phyloP scores from a whole-genome alignment of 2,113 vertebrate genomes.

The Pollachius pollachius region DNA sequence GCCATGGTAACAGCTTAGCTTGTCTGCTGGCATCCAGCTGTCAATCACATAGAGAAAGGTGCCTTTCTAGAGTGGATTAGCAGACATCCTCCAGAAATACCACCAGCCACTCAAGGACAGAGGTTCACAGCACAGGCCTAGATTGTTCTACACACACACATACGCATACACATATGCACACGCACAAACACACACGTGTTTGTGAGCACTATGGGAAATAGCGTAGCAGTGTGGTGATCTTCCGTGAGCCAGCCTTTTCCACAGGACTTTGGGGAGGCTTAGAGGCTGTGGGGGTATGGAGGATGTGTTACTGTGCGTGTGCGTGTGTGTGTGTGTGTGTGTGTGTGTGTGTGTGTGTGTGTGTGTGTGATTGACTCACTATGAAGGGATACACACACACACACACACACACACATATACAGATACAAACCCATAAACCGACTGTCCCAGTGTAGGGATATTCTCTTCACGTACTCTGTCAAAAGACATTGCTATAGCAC shows the following conservation, averaged over 20 bases:
- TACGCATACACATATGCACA: not conserved
- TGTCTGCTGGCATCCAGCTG: slow-evolving; percentile 32
- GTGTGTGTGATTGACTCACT: too few relatives aligned
- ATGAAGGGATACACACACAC: not conserved
- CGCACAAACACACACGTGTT: not conserved
- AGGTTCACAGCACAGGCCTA: slow-evolving; percentile 41
- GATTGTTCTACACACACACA: not conserved
- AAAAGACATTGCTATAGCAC: not conserved
- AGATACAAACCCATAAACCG: not conserved
- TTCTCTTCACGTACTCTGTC: not conserved
- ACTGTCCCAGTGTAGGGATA: not conserved
- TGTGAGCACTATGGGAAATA: too few relatives aligned
- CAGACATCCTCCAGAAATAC: slow-evolving; percentile 11
- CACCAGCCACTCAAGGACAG: not conserved
- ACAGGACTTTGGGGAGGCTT: too few relatives aligned
- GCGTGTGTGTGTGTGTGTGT: too few relatives aligned
- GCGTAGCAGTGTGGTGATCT: too few relatives aligned
- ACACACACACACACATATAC: not conserved
- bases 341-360: too few relatives aligned
- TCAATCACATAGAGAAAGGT: slow-evolving; percentile 39
- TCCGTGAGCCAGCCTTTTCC: too few relatives aligned
- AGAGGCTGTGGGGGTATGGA: too few relatives aligned
- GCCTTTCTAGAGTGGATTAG: slow-evolving; percentile 15
- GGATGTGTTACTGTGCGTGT: too few relatives aligned
- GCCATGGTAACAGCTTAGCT: slow-evolving; percentile 44